Percentiles rank a stretch among this genome's conserved stretches.
Evolutionary conservation across 2,113 vertebrate genomes (phyloP).

Genomic region (Thalassoma bifasciatum): DNA sequence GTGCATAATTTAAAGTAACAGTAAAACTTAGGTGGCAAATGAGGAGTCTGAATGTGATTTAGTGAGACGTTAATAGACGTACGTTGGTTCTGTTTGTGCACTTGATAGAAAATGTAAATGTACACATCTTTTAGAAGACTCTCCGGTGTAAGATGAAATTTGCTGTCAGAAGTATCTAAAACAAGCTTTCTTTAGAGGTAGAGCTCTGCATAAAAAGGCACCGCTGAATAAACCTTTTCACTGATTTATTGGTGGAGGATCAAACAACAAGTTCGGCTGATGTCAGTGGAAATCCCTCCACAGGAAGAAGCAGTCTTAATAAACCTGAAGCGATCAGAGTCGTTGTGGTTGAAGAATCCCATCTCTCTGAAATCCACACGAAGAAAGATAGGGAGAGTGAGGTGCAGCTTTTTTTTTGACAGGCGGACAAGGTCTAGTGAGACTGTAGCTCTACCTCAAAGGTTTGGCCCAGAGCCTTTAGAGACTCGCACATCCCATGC

Average conservation of each 20-base stretch:
- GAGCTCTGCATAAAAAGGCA: not conserved
- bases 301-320: constrained; percentile 31
- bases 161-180: not conserved
- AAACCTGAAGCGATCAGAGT: constrained; percentile 35
- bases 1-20: too few relatives aligned
- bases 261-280: constrained; percentile 6
- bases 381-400: constrained; percentile 29
- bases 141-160: not conserved
- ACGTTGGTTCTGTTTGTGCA: too few relatives aligned
- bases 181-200: not conserved
- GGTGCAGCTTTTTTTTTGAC: constrained; percentile 64
- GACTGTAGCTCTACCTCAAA: constrained; percentile 50
- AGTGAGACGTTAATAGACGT: too few relatives aligned
- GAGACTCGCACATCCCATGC: constrained; percentile 43
- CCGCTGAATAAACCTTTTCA: not conserved
- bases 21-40: too few relatives aligned
- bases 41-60: too few relatives aligned
- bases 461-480: constrained; percentile 44
- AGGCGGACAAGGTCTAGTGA: constrained; percentile 56
- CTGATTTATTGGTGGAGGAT: constrained; percentile 21
- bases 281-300: constrained; percentile 24
- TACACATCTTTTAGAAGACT: too few relatives aligned
- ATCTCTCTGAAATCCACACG: constrained; percentile 42
- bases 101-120: too few relatives aligned
- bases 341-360: constrained; percentile 62